Percentiles rank a stretch among this genome's conserved stretches.
phyloP scores from a whole-genome alignment of 2,888 invertebrate species.

The Tipula unca region DNA sequence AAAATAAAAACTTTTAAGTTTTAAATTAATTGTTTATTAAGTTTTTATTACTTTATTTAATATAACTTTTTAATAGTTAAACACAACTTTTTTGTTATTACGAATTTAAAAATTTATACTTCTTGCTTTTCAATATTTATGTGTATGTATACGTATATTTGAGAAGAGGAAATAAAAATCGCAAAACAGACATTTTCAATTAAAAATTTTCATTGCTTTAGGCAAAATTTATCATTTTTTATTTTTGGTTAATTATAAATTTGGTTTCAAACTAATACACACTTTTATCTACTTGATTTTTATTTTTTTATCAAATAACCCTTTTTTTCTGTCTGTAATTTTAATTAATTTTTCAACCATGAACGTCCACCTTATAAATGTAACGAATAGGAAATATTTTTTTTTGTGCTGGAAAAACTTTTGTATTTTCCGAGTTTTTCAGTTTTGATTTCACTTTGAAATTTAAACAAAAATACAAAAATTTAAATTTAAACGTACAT shows the following conservation, averaged over 20 bases:
- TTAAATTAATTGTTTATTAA: too few species aligned
- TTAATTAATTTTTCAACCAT: neutral
- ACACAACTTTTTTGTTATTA: neutral
- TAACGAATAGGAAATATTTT: neutral
- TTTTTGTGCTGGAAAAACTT: neutral
- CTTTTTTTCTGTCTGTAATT: neutral
- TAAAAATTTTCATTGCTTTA: neutral
- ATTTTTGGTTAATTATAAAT: neutral
- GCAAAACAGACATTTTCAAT: conserved; percentile 8
- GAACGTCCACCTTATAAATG: neutral
- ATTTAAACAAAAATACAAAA: neutral
- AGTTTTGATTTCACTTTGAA: neutral
- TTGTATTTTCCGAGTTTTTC: neutral
- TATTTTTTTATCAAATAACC: neutral
- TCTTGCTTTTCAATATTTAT: neutral
- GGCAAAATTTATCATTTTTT: neutral
- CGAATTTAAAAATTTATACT: neutral
- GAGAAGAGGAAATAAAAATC: neutral
- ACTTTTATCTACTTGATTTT: neutral
- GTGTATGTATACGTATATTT: too few species aligned
- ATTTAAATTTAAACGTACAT: neutral
- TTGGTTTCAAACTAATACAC: neutral
- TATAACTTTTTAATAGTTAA: neutral
- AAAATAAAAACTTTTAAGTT: too few species aligned
- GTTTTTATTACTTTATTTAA: neutral